phyloP scores from a whole-genome alignment of 2,797 vertebrate genomes.

The Anolis apletophallus region DNA sequence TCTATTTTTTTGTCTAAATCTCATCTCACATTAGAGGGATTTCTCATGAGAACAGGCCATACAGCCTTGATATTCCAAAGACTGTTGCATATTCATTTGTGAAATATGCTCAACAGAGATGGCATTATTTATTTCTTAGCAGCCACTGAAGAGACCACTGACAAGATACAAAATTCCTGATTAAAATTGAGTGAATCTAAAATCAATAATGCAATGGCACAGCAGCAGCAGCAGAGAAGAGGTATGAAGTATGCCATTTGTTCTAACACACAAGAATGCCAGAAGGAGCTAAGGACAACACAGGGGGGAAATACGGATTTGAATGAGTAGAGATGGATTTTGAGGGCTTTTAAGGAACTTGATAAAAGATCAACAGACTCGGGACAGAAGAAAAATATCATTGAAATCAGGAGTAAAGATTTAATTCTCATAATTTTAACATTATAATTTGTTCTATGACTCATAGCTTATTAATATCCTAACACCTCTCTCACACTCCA shows the following conservation, averaged over 20 bases:
- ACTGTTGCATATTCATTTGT: background rate
- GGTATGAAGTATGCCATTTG: background rate
- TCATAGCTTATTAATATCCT: background rate
- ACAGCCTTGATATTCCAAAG: background rate
- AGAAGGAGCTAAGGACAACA: background rate
- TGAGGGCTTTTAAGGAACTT: background rate
- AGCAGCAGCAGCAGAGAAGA: background rate
- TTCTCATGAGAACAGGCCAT: background rate
- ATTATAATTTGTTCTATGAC: background rate
- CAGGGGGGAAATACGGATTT: background rate
- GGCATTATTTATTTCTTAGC: background rate
- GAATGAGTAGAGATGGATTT: background rate
- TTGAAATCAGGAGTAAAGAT: background rate
- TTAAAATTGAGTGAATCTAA: background rate
- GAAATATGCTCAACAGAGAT: background rate
- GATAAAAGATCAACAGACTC: background rate
- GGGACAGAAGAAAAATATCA: background rate
- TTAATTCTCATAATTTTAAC: background rate
- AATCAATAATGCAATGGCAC: background rate
- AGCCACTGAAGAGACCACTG: background rate
- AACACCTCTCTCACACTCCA: background rate
- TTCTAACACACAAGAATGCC: background rate
- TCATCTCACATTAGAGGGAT: background rate
- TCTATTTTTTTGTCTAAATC: background rate
- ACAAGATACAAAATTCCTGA: background rate